Conservation (phyloP, 2,113 vertebrate species). For the Tachycineta bicolor region DNA sequence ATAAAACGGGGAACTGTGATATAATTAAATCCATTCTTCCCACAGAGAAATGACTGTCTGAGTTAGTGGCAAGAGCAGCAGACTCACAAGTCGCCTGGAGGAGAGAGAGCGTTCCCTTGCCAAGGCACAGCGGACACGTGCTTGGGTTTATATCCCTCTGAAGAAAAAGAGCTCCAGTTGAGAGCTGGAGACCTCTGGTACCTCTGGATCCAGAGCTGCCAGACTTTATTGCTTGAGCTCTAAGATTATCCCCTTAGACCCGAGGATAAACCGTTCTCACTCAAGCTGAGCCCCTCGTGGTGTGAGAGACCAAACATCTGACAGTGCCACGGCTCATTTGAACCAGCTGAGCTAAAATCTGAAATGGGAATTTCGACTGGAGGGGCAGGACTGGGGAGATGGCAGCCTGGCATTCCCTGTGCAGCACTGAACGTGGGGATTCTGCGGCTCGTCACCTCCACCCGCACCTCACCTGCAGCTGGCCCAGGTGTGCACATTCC, state of each 20-base stretch:
- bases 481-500: not conserved
- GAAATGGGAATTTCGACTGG: fast-evolving
- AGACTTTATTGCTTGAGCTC: constrained; percentile 30
- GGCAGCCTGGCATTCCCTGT: not conserved
- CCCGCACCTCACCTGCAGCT: not conserved
- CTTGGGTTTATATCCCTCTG: constrained; percentile 28
- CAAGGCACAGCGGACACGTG: constrained; percentile 60
- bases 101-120: not conserved
- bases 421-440: fast-evolving
- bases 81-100: constrained; percentile 49
- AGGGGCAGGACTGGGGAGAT: not conserved
- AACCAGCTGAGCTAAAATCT: not conserved
- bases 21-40: constrained; percentile 72
- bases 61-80: constrained; percentile 60
- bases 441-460: fast-evolving
- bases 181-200: constrained; percentile 48
- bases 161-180: constrained; percentile 23
- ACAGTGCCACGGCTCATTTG: not conserved
- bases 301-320: not conserved
- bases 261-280: constrained; percentile 8
- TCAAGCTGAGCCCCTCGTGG: not conserved
- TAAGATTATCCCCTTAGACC: not conserved
- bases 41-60: constrained; percentile 57
- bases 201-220: constrained; percentile 25
- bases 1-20: constrained; percentile 66